Evolutionary conservation across 1,140 invertebrate genomes (phyloP).

Genomic region (Ctenoplectra terminalis): DNA sequence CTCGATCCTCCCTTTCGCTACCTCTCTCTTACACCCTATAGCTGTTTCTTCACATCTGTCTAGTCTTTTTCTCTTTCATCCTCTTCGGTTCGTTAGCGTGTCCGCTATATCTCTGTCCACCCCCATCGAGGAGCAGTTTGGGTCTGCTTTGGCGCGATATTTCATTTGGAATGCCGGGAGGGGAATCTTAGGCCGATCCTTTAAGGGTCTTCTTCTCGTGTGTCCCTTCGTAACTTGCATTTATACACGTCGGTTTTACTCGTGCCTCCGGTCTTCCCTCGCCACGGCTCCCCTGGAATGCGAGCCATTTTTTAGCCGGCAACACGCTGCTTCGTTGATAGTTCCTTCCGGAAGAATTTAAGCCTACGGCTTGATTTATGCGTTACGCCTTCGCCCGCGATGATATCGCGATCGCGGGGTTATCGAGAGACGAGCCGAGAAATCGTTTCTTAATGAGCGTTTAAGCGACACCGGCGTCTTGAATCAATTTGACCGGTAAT

Average conservation of each 20-base stretch:
- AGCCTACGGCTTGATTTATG: conserved; percentile 21
- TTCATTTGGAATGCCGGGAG: conserved; percentile 63
- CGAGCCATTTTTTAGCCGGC: conserved; percentile 29
- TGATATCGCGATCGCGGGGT: conserved; percentile 30
- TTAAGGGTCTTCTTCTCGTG: conserved; percentile 4
- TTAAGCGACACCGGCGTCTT: not conserved
- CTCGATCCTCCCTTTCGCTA: conserved; percentile 34
- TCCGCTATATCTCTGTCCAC: conserved; percentile 42
- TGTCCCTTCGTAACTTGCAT: conserved; percentile 35
- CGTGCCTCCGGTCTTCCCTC: conserved; percentile 20
- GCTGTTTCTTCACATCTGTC: not conserved
- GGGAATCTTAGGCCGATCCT: conserved; percentile 32
- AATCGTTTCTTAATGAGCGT: conserved; percentile 26
- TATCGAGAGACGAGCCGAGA: not conserved
- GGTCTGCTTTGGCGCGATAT: conserved; percentile 61
- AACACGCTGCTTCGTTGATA: conserved; percentile 14
- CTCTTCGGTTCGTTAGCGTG: not conserved
- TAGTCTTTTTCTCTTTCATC: conserved; percentile 13
- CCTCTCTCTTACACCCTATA: conserved; percentile 3
- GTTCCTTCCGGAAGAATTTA: conserved; percentile 40
- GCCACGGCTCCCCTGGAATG: not conserved
- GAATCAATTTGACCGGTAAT: not conserved
- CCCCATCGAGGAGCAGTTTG: conserved; percentile 60
- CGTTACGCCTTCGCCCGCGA: conserved; percentile 7
- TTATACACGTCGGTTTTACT: conserved; percentile 41